These are phyloP conservation scores for Bradypus variegatus DNA, from an alignment of 2,797 vertebrate genomes.

Conservation along the genomic window DNA sequence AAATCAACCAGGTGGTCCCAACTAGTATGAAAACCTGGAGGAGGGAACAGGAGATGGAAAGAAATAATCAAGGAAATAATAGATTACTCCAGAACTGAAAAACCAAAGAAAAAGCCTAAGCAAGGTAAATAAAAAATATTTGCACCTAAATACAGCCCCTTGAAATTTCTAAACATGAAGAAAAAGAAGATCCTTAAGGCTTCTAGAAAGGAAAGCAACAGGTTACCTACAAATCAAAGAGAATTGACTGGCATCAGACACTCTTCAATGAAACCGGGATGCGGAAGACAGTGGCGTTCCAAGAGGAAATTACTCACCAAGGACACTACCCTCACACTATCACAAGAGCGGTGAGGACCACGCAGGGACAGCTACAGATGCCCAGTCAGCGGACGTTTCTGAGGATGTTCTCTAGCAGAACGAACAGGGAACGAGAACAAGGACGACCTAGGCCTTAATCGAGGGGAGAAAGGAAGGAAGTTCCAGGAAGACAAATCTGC, in stretches of 20 bases:
- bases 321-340: not conserved
- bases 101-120: not conserved
- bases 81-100: not conserved
- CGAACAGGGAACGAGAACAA: too few species aligned
- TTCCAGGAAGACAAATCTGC: not conserved
- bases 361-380: too few species aligned
- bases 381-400: rapidly evolving
- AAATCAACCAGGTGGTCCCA: not conserved
- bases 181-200: not conserved
- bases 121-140: not conserved
- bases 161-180: not conserved
- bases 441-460: not conserved
- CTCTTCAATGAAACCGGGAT: not conserved
- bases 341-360: not conserved
- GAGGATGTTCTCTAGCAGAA: not conserved
- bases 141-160: not conserved
- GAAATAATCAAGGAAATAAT: not conserved
- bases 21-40: not conserved
- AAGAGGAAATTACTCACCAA: not conserved
- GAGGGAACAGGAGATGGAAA: not conserved
- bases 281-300: too few species aligned
- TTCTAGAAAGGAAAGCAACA: not conserved
- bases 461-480: not conserved
- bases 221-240: not conserved
- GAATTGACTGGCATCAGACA: not conserved